phyloP scores from a whole-genome alignment of 2,797 vertebrate species.

The Pangasius sanitwongsei region DNA sequence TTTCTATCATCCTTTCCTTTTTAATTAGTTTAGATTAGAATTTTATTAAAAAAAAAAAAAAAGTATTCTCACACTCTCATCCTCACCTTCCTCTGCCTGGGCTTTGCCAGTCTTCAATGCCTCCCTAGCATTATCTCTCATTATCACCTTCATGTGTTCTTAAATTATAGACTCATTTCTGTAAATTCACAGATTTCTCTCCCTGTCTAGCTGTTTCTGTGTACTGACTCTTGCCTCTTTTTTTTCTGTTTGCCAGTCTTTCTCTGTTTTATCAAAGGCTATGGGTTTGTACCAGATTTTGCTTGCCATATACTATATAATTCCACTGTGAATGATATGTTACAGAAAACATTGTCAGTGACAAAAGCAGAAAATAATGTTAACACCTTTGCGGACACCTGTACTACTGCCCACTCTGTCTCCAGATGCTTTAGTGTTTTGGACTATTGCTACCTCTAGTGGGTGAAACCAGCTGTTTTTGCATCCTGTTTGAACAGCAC shows the following conservation, averaged over 20 bases:
- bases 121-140: not conserved
- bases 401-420: not conserved
- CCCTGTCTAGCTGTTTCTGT: not conserved
- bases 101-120: not conserved
- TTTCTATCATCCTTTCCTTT: not conserved
- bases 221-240: not conserved
- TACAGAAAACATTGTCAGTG: not conserved
- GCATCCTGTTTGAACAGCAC: not conserved
- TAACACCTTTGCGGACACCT: slow-evolving; percentile 5
- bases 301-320: not conserved
- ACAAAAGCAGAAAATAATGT: not conserved
- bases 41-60: not conserved
- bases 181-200: slow-evolving; percentile 10
- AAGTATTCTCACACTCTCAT: not conserved
- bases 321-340: not conserved
- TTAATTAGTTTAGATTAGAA: not conserved
- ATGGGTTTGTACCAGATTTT: not conserved
- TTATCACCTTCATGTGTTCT: slow-evolving; percentile 6
- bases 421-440: not conserved
- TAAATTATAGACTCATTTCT: not conserved
- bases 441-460: slow-evolving; percentile 28
- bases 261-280: not conserved
- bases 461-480: slow-evolving; percentile 24
- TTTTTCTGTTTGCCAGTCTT: not conserved
- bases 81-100: not conserved